phyloP scores from a whole-genome alignment of 2,888 invertebrate genomes.

The Caenorhabditis panamensis region DNA sequence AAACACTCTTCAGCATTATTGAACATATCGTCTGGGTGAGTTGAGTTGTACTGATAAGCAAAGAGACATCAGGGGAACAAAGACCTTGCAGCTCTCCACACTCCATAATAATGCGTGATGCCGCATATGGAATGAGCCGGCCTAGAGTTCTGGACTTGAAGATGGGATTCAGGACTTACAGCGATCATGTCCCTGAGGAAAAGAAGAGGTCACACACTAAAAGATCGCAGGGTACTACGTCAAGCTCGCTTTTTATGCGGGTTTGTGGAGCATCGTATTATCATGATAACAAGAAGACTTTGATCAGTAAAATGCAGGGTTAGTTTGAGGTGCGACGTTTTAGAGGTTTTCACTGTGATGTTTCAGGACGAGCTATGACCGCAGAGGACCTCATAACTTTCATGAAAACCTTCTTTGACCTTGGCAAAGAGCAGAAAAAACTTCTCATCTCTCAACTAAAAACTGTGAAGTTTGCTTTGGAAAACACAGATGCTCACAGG shows the following conservation, averaged over 20 bases:
- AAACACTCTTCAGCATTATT: background rate
- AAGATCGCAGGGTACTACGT: conserved; percentile 10
- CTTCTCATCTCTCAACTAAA: background rate
- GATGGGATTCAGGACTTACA: conserved; percentile 31
- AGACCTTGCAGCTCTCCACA: conserved; percentile 14
- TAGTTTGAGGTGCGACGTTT: background rate
- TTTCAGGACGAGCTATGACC: conserved; percentile 26
- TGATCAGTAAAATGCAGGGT: conserved; percentile 10
- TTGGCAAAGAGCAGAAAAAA: background rate
- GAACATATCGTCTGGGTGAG: conserved; percentile 3
- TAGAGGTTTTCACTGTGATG: background rate
- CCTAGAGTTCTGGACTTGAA: conserved; percentile 35
- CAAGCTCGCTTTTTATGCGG: background rate
- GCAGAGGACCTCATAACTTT: background rate
- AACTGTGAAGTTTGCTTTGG: conserved; percentile 11
- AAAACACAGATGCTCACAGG: background rate
- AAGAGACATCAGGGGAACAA: background rate
- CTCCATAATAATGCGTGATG: conserved; percentile 26
- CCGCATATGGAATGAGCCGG: background rate
- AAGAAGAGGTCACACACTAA: conserved; percentile 13
- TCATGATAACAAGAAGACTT: background rate
- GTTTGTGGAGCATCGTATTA: conserved; percentile 27
- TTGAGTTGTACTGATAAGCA: background rate
- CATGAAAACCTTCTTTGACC: conserved; percentile 21
- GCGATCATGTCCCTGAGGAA: conserved; percentile 23